Base-by-base conservation (phyloP, 2,113 vertebrate species). In the Ovis canadensis region DNA sequence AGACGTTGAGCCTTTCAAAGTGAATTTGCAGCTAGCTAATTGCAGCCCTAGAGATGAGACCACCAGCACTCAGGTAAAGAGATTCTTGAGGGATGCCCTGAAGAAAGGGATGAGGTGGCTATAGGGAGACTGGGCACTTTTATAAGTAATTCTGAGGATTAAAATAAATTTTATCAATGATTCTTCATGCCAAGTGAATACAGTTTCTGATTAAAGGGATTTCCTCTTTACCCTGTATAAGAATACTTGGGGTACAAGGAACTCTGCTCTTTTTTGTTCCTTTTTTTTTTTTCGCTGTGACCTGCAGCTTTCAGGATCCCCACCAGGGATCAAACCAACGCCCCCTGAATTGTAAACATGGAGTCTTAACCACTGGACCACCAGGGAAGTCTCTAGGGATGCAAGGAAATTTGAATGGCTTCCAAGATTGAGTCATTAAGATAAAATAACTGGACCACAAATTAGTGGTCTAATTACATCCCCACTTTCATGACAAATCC, bases 291-390 rank as follows among this genome's bases (percentile, higher is more conserved):
- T 77, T 43, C 43, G 71, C 36, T 27, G 3, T 43, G 40, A 77
- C 3, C 7, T 0, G 0, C 23, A 77, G 12, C 71, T 43, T 77
- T 43, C 40, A 77, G 12, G 23, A 77, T 77, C 71, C 23, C 71
- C 23, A 77, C 71, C 3, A 77, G 71, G 40, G 40, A 14, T 7
- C 1, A 3, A 77, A 43, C 36, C 40, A 3, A 27, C 0, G 1
- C 23, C 23, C 21, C 71, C 12, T 27, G 40, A 25, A 77, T 27
- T 77, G 71, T 25, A 77, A 77, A 27, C 40, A 43, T 77, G 40
- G 23, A 77, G 23, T 14, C 36, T 77, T 77, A 77, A 77, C 6
- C 5, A 77, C 12, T 43, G 40, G 71, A 43, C 71, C 71, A 43
- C 40, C 0, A 14, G 23, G 23, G 40, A 77, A 25, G 40, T 43